Conservation (phyloP, 2,113 vertebrate genomes). For the Raja brachyura region DNA sequence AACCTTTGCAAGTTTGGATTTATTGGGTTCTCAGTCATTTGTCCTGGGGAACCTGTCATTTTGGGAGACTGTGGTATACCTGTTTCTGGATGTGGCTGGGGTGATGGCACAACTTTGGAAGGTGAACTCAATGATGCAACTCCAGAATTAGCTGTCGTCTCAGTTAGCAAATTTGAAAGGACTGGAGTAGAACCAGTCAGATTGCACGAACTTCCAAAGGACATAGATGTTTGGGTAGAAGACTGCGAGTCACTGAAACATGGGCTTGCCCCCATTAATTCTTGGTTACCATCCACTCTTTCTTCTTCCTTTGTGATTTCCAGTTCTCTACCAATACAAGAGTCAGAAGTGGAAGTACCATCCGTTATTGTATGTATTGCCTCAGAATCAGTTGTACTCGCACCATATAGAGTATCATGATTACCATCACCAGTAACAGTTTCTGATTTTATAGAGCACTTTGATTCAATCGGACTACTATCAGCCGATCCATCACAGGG, state of each 20-base stretch:
- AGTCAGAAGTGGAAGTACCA: background rate
- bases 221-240: constrained; percentile 47
- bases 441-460: constrained; percentile 59
- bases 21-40: constrained; percentile 56
- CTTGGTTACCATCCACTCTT: constrained; percentile 44
- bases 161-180: constrained; percentile 76
- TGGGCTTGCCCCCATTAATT: constrained; percentile 48
- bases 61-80: constrained; percentile 56
- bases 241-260: constrained; percentile 46
- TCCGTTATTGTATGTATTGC: constrained; percentile 51
- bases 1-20: constrained; percentile 60
- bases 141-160: constrained; percentile 65
- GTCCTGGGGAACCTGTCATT: constrained; percentile 55
- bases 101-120: constrained; percentile 56
- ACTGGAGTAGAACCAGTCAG: constrained; percentile 64
- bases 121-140: constrained; percentile 61
- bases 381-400: constrained; percentile 60
- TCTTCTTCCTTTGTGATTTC: constrained; percentile 43
- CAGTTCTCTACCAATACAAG: background rate
- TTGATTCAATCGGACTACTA: constrained; percentile 51
- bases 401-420: constrained; percentile 45
- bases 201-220: constrained; percentile 52
- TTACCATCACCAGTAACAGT: constrained; percentile 49
- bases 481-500: constrained; percentile 43
- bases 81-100: constrained; percentile 57